A percentile compares a stretch with the other conserved stretches of the same genome.
Evolutionary conservation across 2,888 invertebrate species (phyloP).

Genomic region (Pterostichus niger): DNA sequence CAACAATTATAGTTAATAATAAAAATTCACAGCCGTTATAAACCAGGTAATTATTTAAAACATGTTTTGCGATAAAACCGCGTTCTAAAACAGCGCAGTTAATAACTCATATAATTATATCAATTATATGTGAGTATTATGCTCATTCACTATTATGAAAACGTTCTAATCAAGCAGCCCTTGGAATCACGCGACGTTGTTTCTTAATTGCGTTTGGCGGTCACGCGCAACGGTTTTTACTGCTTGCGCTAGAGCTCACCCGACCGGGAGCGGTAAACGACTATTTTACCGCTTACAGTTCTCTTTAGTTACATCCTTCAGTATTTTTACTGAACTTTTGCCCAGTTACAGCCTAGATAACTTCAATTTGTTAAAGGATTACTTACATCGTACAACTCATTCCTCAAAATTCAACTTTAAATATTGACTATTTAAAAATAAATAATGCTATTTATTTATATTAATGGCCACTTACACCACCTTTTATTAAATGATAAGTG

Average conservation of each 20-base stretch:
- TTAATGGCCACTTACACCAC: too few species aligned
- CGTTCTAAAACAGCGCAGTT: constrained; percentile 30
- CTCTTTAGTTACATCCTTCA: too few species aligned
- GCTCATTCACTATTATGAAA: constrained; percentile 64
- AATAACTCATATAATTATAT: constrained; percentile 62
- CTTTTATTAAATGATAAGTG: too few species aligned
- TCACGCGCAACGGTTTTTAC: constrained; percentile 5
- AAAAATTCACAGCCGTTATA: constrained; percentile 43
- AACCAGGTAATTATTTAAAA: constrained; percentile 53
- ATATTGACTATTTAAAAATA: too few species aligned
- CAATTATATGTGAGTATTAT: constrained; percentile 61
- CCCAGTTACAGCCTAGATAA: too few species aligned
- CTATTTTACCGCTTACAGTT: background rate
- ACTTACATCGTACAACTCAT: too few species aligned
- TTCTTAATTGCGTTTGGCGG: constrained; percentile 61
- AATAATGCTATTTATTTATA: too few species aligned
- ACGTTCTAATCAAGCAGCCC: constrained; percentile 55
- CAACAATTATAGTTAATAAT: constrained; percentile 51
- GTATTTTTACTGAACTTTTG: too few species aligned
- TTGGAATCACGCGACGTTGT: constrained; percentile 58
- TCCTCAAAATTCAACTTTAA: too few species aligned
- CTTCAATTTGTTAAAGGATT: too few species aligned
- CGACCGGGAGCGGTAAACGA: constrained; percentile 1
- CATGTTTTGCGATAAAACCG: constrained; percentile 54
- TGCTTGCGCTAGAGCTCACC: background rate